Percentiles rank a stretch among this genome's conserved stretches.
These are phyloP conservation scores for Pagetopsis macropterus DNA, from an alignment of 2,797 vertebrate species.

Conservation along the genomic window DNA sequence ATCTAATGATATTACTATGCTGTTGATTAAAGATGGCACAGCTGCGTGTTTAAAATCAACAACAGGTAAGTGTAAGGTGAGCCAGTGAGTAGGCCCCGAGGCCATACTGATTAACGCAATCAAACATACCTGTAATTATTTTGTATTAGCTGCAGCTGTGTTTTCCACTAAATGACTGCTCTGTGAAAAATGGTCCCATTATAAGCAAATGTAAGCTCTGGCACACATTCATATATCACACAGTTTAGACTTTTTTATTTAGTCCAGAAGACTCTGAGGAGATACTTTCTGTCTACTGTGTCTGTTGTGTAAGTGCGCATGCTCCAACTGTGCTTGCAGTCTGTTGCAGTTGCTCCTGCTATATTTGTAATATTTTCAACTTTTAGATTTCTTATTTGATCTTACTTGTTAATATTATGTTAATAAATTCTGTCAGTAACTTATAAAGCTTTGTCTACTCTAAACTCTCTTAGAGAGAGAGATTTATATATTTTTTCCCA, in stretches of 20 bases:
- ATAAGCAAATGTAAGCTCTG: slow-evolving; percentile 6
- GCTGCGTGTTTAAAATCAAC: slow-evolving; percentile 19
- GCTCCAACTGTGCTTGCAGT: too few relatives aligned
- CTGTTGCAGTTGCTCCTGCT: too few relatives aligned
- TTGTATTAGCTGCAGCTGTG: slow-evolving; percentile 32
- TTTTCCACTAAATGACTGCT: slow-evolving; percentile 20
- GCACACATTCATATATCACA: slow-evolving; percentile 5
- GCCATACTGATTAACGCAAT: slow-evolving; percentile 4
- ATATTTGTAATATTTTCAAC: too few relatives aligned
- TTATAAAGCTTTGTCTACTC: too few relatives aligned
- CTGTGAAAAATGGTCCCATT: slow-evolving; percentile 1
- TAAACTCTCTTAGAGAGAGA: too few relatives aligned
- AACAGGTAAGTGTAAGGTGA: slow-evolving; percentile 5
- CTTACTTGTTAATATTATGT: too few relatives aligned
- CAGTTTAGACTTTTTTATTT: slow-evolving; percentile 11
- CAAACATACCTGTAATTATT: slow-evolving; percentile 15
- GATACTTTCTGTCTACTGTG: too few relatives aligned
- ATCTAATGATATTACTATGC: slow-evolving; percentile 3
- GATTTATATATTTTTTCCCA: too few relatives aligned
- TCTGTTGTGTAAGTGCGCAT: too few relatives aligned
- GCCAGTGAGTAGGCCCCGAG: not conserved
- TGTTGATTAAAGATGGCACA: slow-evolving; percentile 11
- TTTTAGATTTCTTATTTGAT: too few relatives aligned
- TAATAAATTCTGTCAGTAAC: too few relatives aligned
- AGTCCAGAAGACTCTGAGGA: not conserved